A percentile compares a stretch with the other conserved stretches of the same genome.
phyloP scores from a whole-genome alignment of 2,113 vertebrate species.

The Anoplopoma fimbria region DNA sequence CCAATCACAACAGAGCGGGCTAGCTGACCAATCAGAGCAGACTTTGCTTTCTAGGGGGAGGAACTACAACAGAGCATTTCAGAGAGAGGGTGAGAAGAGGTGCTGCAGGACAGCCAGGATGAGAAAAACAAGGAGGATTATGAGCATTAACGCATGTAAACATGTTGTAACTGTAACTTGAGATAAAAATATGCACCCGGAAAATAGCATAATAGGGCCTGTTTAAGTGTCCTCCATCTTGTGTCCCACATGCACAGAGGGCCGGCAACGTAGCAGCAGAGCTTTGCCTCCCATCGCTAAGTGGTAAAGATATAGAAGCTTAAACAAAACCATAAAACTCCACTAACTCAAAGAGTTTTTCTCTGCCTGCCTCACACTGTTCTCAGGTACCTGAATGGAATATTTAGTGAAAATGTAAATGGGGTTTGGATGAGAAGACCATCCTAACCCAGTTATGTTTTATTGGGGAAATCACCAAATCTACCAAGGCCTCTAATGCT shows the following conservation, averaged over 20 bases:
- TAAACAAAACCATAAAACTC: conserved; percentile 17
- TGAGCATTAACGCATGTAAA: no score
- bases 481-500: conserved; percentile 50
- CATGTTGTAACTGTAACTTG: no score
- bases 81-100: no score
- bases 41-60: no score
- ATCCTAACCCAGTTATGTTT: conserved; percentile 55
- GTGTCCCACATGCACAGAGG: not conserved
- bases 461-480: conserved; percentile 68
- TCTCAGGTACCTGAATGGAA: conserved; percentile 50
- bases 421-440: conserved; percentile 61
- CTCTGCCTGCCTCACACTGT: not conserved
- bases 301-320: not conserved
- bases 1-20: no score
- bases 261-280: not conserved
- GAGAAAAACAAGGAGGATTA: no score
- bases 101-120: no score
- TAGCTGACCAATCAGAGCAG: no score
- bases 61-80: no score
- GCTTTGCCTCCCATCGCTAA: not conserved
- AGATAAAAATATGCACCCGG: no score
- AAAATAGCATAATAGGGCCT: no score
- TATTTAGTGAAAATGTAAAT: conserved; percentile 62
- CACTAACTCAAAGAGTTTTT: conserved; percentile 20
- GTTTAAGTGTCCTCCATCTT: no score